phyloP scores from a whole-genome alignment of 1,140 invertebrate genomes.

The Amyelois transitella region DNA sequence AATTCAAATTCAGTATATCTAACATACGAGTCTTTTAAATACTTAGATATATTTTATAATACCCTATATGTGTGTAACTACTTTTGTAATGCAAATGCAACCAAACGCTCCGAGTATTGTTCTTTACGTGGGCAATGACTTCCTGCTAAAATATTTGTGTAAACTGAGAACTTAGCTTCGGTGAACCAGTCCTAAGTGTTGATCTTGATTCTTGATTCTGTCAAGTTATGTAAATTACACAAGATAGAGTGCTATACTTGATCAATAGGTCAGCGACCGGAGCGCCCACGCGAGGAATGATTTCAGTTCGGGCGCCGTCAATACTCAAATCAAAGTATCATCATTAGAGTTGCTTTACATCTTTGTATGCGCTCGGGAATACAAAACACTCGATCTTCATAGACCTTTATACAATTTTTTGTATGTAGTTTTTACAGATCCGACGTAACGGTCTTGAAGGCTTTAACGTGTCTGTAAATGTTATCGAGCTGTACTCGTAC shows the following conservation, averaged over 20 bases:
- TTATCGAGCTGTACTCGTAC: not conserved
- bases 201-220: conserved; percentile 53
- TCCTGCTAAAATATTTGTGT: conserved; percentile 19
- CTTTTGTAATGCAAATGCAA: not conserved
- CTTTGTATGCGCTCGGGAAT: conserved; percentile 10
- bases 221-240: conserved; percentile 68
- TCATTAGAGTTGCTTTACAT: conserved; percentile 20
- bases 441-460: conserved; percentile 26
- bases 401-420: conserved; percentile 16
- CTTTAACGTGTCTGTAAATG: conserved; percentile 18
- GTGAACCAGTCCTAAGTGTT: conserved; percentile 54
- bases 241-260: conserved; percentile 53
- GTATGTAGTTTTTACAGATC: conserved; percentile 6
- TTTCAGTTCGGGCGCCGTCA: conserved; percentile 20
- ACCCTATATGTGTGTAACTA: not conserved
- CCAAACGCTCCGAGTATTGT: not conserved
- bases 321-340: conserved; percentile 11
- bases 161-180: conserved; percentile 39
- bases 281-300: conserved; percentile 30
- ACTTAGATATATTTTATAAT: not conserved
- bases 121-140: conserved; percentile 27
- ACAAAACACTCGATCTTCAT: conserved; percentile 7
- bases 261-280: conserved; percentile 55
- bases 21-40: not conserved
- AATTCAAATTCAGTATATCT: not conserved